Evolutionary conservation across 1,140 invertebrate genomes (phyloP), one percentile per base, ranked within the genome.

Genomic region (Heliconius congener): DNA sequence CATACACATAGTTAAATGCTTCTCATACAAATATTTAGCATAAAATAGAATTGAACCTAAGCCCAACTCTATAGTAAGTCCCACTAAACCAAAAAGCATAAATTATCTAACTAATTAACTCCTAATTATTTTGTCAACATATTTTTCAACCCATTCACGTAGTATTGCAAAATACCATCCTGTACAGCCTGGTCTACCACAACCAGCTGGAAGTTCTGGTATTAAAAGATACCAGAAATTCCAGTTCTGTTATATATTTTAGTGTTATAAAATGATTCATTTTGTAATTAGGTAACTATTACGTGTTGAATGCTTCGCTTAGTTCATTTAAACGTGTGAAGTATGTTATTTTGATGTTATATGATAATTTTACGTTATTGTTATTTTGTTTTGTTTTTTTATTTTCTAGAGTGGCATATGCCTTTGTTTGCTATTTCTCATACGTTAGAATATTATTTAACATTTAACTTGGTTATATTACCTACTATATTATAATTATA

Each of bases 171-270:
- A 80, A 82, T 60, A 60, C 55, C 79, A 78, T 83, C 83, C 85
- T 82, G 81, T 66, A 80, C 73, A 78, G 78, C 72, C 55, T 73
- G 57, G 78, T 74, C 83, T 77, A 78, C 83, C 81, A 83, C 83
- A 83, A 81, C 82, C 77, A 78, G 81, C 76, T 60, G 13, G 42
- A 46, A 46, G 16, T 46, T 46, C 42, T 46, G 42, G 42, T 46
- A 46, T 46, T 46, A 46, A 16, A 46, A 46, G 13, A 46, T n/a
- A 76, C 74, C 37, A 66, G 74, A 70, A 60, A 9, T n/a, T 76
- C 74, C 30, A 18, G 74, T 70, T 70, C 23, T 13, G 60, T 66
- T 66, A 66, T 66, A 66, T 66, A 66, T 66, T 16, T 66, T 27
- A 66, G 60, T 66, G 1, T 66, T 66, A 66, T 66, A 66, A 66